phyloP scores from a whole-genome alignment of 2,888 invertebrate species.

The Scaptomyza reducta region DNA sequence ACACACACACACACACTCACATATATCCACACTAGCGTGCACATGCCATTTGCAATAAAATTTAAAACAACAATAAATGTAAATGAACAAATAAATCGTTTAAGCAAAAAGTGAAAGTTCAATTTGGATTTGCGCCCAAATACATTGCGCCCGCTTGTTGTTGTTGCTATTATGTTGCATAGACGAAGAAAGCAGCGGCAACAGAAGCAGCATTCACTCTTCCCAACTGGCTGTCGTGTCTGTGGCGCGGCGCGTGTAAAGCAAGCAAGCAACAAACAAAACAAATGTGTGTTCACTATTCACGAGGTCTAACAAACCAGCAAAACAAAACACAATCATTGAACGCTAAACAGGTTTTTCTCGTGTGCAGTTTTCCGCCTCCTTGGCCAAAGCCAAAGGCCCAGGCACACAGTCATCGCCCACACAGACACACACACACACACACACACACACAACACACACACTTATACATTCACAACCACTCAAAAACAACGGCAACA shows the following conservation, averaged over 20 bases:
- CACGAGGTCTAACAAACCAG: constrained; percentile 47
- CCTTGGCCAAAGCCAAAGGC: constrained; percentile 67
- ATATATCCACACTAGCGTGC: neutral
- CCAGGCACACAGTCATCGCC: constrained; percentile 35
- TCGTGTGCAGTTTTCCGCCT: constrained; percentile 79
- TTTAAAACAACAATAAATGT: constrained; percentile 48
- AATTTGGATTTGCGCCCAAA: constrained; percentile 70
- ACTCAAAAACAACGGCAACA: constrained; percentile 34
- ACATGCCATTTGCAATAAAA: constrained; percentile 55
- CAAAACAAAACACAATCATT: constrained; percentile 60
- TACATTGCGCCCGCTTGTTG: constrained; percentile 47
- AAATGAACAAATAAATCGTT: constrained; percentile 55
- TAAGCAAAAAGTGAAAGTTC: constrained; percentile 77
- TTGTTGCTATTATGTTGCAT: constrained; percentile 45
- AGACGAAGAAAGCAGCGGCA: constrained; percentile 57
- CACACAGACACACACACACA: constrained; percentile 47
- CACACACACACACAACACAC: constrained; percentile 1
- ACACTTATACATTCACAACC: neutral
- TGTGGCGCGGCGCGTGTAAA: constrained; percentile 27
- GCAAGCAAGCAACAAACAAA: constrained; percentile 57
- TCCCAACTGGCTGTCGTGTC: constrained; percentile 44
- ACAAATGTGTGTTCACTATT: constrained; percentile 63
- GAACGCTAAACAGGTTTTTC: constrained; percentile 77
- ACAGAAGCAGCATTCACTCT: constrained; percentile 55
- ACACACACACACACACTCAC: constrained; percentile 3